Conservation (phyloP, 2,113 vertebrate species). For the Otolemur garnettii region DNA sequence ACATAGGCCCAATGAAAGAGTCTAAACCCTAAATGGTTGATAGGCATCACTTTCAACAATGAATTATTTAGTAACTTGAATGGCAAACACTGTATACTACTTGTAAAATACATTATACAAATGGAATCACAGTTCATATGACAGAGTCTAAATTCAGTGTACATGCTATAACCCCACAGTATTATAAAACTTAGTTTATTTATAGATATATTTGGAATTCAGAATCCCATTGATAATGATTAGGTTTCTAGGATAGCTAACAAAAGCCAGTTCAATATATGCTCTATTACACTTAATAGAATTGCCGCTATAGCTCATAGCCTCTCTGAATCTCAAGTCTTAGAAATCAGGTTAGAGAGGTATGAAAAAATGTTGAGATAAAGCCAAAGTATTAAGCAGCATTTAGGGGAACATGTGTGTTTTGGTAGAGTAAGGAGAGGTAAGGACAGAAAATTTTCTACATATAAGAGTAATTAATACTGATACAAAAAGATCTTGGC, state of each 20-base stretch:
- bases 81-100: conserved; percentile 38
- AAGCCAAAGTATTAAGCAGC: not conserved
- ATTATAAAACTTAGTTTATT: conserved; percentile 59
- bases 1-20: not conserved
- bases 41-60: conserved; percentile 13
- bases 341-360: not conserved
- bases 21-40: conserved; percentile 18
- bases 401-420: not conserved
- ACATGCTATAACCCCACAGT: not conserved
- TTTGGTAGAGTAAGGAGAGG: not conserved
- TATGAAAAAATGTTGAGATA: not conserved
- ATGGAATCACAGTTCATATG: not conserved
- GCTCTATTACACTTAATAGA: not conserved
- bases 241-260: not conserved
- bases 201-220: conserved; percentile 34
- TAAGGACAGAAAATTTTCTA: conserved; percentile 14
- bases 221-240: not conserved
- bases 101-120: conserved; percentile 9
- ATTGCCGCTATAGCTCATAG: not conserved
- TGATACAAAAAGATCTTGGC: no score
- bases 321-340: conserved; percentile 8
- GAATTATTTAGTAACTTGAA: conserved; percentile 43
- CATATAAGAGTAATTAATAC: conserved; percentile 25
- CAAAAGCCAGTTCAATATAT: conserved; percentile 25
- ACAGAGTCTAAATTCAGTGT: not conserved